Base-by-base conservation (phyloP, 2,888 invertebrate species). In the Caenorhabditis sp. region DNA sequence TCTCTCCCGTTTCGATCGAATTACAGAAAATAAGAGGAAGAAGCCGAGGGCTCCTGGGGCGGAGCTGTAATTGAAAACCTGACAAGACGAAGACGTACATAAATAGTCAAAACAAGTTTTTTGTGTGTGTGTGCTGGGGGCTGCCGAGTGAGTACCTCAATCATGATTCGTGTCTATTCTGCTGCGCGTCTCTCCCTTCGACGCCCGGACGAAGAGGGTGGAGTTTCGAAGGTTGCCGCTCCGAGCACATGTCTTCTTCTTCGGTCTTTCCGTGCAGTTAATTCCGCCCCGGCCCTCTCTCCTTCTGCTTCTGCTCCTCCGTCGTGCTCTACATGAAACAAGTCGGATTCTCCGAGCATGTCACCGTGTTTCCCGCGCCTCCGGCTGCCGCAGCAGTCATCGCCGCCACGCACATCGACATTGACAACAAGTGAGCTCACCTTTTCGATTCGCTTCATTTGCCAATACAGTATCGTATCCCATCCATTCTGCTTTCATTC, bases 31-130 rank as follows among this genome's bases (percentile, higher is more conserved):
- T 24, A 41, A 20, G 15, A 32, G 35, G 32, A 17, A 55, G 46
- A 37, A 24, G 20, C 35, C 22, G 30, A 41, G n/a, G 20, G n/a
- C 15, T 7, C 20, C n/a, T 30, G 15, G 43, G 66, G 66, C 66
- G 58, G 50, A 15, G 58, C 59, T 59, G 59, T 70, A 72, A 72
- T 72, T 72, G 72, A 62, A 63, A 72, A 72, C 65, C 58, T 63
- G 50, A 62, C 48, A 41, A 61, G 61, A 61, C 27, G 71, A 62
- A 45, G 62, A 58, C 55, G 50, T 17, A 63, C 58, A 46, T 56
- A 62, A 50, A 58, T 72, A 63, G 56, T 72, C 63, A 63, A 63
- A 72, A 65, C 65, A 59, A 63, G 62, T 72, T 48, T 72, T 59
- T 70, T n/a, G n/a, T n/a, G 20, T 53, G 32, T n/a, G 22, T 37